Percentiles rank a stretch among this genome's conserved stretches.
These are phyloP conservation scores for Heliconius ethilla DNA, from an alignment of 2,888 invertebrate genomes.

Conservation along the genomic window DNA sequence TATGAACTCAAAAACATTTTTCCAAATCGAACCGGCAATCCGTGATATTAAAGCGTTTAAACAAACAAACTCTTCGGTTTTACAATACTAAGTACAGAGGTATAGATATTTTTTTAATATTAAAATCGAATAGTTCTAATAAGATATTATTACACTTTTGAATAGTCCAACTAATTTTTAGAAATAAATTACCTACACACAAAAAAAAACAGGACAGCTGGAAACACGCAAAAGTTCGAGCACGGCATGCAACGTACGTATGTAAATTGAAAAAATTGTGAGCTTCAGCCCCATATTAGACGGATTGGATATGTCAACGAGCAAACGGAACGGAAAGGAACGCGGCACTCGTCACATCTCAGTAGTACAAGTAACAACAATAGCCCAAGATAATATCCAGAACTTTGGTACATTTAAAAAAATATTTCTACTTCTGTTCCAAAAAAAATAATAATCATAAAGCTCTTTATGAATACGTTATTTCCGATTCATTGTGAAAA, in stretches of 20 bases:
- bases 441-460: constrained; percentile 9
- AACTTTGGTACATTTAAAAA: constrained; percentile 26
- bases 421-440: constrained; percentile 23
- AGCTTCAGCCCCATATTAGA: background rate
- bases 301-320: constrained; percentile 20
- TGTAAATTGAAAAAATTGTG: background rate
- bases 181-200: background rate
- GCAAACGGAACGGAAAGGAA: background rate
- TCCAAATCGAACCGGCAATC: too few relatives aligned
- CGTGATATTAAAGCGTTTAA: background rate
- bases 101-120: too few relatives aligned
- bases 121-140: background rate
- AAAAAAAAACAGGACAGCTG: background rate
- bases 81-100: background rate
- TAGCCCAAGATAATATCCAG: constrained; percentile 20
- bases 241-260: background rate
- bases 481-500: constrained; percentile 25
- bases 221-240: background rate
- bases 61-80: background rate
- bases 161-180: background rate
- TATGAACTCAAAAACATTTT: too few relatives aligned
- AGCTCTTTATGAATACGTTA: constrained; percentile 31
- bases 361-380: constrained; percentile 3
- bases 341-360: constrained; percentile 2
- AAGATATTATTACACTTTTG: background rate